Evolutionary conservation across 2,888 invertebrate genomes (phyloP).

Genomic region (Polydrusus cervinus): DNA sequence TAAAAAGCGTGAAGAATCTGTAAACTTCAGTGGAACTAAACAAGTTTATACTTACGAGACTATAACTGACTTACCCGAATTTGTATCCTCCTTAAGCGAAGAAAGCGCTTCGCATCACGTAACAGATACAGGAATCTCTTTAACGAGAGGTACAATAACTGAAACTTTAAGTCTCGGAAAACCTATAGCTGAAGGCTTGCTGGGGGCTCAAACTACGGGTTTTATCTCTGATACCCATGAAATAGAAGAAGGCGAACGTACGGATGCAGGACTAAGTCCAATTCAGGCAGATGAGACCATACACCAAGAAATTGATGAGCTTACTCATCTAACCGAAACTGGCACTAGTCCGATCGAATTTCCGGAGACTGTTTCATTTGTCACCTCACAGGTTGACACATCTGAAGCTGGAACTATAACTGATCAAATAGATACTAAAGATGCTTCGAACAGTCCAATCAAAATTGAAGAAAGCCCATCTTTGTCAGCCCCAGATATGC

Average conservation of each 20-base stretch:
- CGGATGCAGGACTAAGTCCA: conserved; percentile 75
- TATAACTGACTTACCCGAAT: conserved; percentile 56
- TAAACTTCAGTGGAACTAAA: conserved; percentile 73
- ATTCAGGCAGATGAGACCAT: conserved; percentile 73
- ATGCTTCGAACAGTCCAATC: conserved; percentile 74
- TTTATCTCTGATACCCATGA: conserved; percentile 71
- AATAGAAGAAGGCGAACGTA: conserved; percentile 73
- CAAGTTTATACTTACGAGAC: conserved; percentile 73
- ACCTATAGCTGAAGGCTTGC: conserved; percentile 66
- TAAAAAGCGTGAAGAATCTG: conserved; percentile 72
- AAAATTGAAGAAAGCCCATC: conserved; percentile 66
- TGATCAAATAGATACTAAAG: conserved; percentile 73
- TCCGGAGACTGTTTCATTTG: conserved; percentile 69
- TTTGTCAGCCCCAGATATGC: conserved; percentile 59
- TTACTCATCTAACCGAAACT: conserved; percentile 70
- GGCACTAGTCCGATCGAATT: conserved; percentile 74
- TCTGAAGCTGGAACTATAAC: conserved; percentile 74
- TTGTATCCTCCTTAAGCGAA: conserved; percentile 71
- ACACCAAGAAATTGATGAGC: conserved; percentile 66
- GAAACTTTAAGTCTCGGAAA: conserved; percentile 70
- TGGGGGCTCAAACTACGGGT: conserved; percentile 69
- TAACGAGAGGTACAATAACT: conserved; percentile 72
- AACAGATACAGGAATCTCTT: conserved; percentile 74
- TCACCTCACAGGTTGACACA: conserved; percentile 71
- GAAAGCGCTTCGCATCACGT: conserved; percentile 73